A percentile compares a stretch with the other conserved stretches of the same genome.
phyloP scores from a whole-genome alignment of 1,140 invertebrate species.

The Neoseiulus cucumeris region DNA sequence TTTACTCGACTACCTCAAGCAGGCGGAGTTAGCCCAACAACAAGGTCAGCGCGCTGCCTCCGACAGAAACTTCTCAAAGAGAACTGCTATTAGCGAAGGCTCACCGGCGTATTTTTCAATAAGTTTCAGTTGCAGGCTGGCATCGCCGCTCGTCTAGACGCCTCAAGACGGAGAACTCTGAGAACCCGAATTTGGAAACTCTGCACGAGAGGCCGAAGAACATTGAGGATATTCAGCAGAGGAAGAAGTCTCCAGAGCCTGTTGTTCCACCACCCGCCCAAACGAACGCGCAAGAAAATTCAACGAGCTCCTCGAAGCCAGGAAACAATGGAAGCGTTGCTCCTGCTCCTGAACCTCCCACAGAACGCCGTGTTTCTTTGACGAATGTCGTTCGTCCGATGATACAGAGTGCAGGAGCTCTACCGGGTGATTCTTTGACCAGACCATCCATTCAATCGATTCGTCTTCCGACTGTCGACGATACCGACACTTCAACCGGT shows the following conservation, averaged over 20 bases:
- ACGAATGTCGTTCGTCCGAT: conserved; percentile 8
- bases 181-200: conserved; percentile 1
- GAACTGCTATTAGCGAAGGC: conserved; percentile 47
- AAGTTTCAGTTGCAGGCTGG: not conserved
- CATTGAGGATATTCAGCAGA: not conserved
- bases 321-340: not conserved
- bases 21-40: conserved; percentile 42
- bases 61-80: conserved; percentile 45
- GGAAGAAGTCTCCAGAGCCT: not conserved
- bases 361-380: not conserved
- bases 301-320: not conserved
- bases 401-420: not conserved
- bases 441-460: not conserved
- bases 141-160: not conserved
- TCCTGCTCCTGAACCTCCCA: not conserved
- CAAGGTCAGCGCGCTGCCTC: conserved; percentile 57
- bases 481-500: conserved; percentile 8
- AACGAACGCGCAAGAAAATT: not conserved
- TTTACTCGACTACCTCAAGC: conserved; percentile 59
- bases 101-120: conserved; percentile 23
- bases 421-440: not conserved
- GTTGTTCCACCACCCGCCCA: not conserved
- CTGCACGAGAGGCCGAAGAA: conserved; percentile 1
- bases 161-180: not conserved
- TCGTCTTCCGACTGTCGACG: not conserved